Conservation (phyloP, 2,888 invertebrate species). For the Drepanosiphum platanoidis region DNA sequence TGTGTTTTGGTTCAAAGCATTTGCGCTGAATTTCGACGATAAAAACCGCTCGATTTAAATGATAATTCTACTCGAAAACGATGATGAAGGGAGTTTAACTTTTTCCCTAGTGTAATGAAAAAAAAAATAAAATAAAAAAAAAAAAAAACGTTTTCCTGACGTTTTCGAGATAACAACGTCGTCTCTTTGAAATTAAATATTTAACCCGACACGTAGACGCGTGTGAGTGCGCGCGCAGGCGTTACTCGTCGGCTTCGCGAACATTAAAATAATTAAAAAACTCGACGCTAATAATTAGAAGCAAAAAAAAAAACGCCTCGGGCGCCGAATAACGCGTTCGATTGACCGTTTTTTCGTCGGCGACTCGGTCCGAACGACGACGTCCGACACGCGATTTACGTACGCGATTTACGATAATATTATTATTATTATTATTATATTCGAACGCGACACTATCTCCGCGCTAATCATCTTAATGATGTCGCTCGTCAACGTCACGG, state of each 20-base stretch:
- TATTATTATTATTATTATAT: background rate
- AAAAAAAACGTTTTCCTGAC: background rate
- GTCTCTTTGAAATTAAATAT: background rate
- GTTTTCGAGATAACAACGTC: background rate
- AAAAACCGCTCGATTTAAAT: no score
- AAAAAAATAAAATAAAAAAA: no score
- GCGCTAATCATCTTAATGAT: slow-evolving; percentile 32
- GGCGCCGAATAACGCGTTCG: background rate
- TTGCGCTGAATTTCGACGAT: no score
- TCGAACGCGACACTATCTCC: background rate
- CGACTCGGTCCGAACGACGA: background rate
- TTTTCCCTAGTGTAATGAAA: background rate
- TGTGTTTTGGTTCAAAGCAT: background rate
- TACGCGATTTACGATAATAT: background rate
- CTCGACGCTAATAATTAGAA: no score
- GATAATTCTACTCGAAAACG: background rate
- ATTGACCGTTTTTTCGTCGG: no score
- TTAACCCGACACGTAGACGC: background rate
- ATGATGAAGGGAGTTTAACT: background rate
- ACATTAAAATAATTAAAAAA: background rate
- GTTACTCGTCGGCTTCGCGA: background rate
- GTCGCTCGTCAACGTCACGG: slow-evolving; percentile 10
- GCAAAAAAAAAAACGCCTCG: background rate
- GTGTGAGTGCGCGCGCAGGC: background rate
- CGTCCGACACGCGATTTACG: no score